Evolutionary conservation across 2,113 vertebrate genomes (phyloP), one percentile per base, ranked within the genome.

Genomic region (Leuciscus idus): DNA sequence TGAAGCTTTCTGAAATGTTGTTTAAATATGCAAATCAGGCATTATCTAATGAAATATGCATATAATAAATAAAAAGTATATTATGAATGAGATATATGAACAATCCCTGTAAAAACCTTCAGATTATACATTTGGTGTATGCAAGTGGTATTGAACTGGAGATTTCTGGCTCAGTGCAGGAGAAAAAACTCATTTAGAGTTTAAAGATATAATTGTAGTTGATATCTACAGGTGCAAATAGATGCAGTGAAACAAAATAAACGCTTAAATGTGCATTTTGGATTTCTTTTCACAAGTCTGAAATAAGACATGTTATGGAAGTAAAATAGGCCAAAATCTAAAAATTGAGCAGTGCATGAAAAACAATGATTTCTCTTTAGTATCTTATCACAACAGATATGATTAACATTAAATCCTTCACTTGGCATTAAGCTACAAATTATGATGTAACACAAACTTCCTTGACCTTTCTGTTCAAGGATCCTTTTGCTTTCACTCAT

Each of bases 401-500:
- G 64, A 19, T 55, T 55, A 21, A 55, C 7, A 70, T 9, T 33
- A 36, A 70, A 39, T 72, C 8, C 4, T 19, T 68, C 75, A 23
- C 19, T 78, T 78, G 10, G 59, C 36, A 28, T 81, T 17, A 19
- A 21, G 8, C 36, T 46, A 46, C n/a, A 36, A 17, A 81, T 81
- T 36, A 12, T 17, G 33, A 39, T 79, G 55, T 23, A 39, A 78
- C 4, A 23, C 10, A 59, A 59, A 80, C 23, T 62, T 43, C 43
- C 23, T 48, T 75, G 11, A 13, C 26, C 8, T 79, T 39, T 15
- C 6, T 57, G 52, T 13, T 50, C 48, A 50, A 50, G 48, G 23
- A 33, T 26, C 33, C 6, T 61, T 62, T 81, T 28, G 4, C n/a
- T 64, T 64, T 81, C 39, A 48, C 59, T 81, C 39, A 81, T 81